Evolutionary conservation across 1,140 invertebrate genomes (phyloP).

Genomic region (Pentalonia nigronervosa): DNA sequence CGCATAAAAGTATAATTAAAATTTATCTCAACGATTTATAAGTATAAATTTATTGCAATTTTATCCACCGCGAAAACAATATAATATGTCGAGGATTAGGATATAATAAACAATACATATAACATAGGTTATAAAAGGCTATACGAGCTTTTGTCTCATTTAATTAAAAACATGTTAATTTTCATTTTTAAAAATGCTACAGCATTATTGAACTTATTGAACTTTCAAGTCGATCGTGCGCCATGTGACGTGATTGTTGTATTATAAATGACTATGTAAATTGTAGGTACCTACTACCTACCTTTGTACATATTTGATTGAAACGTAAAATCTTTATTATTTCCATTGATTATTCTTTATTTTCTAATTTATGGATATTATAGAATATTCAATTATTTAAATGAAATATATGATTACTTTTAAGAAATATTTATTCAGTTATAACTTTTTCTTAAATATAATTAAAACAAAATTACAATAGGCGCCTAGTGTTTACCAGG

Average conservation of each 20-base stretch:
- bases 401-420: background rate
- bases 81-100: background rate
- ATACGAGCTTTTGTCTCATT: background rate
- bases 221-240: background rate
- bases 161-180: conserved; percentile 12
- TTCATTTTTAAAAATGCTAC: background rate
- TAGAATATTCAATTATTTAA: background rate
- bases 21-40: background rate
- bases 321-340: background rate
- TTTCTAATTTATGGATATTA: background rate
- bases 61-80: background rate
- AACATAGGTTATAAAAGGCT: background rate
- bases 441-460: too few species aligned
- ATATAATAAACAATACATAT: background rate
- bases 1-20: background rate
- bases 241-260: background rate
- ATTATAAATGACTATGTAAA: background rate
- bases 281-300: too few species aligned
- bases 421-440: too few species aligned
- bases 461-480: background rate
- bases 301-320: background rate
- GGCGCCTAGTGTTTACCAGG: too few species aligned
- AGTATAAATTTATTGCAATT: background rate
- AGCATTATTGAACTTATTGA: too few species aligned
- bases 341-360: background rate